Percentiles rank a stretch among this genome's conserved stretches.
phyloP scores from a whole-genome alignment of 2,797 vertebrate genomes.

The Cygnus olor region DNA sequence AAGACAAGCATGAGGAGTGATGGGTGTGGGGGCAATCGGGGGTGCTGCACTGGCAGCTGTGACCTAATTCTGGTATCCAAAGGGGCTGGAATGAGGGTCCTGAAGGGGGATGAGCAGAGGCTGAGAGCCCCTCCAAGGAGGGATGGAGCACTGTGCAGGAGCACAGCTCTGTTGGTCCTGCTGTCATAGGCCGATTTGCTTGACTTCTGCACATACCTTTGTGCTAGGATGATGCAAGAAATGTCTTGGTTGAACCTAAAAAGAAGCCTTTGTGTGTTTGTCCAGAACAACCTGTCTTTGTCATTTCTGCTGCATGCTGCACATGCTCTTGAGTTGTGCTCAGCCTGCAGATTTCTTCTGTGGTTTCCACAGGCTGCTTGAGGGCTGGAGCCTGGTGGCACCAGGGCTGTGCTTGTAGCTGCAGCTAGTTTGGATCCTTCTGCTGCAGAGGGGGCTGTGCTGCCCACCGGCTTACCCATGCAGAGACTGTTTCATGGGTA shows the following conservation, averaged over 20 bases:
- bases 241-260: not conserved
- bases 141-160: accelerated
- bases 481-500: not conserved
- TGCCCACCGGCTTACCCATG: not conserved
- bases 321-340: accelerated
- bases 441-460: not conserved
- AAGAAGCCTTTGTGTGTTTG: not conserved
- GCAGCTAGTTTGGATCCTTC: not conserved
- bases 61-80: not conserved
- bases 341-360: not conserved
- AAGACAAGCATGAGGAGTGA: not conserved
- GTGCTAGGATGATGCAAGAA: not conserved
- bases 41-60: not conserved
- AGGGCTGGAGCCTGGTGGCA: not conserved
- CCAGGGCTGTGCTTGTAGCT: not conserved
- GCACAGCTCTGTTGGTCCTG: not conserved
- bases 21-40: not conserved
- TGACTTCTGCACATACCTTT: accelerated
- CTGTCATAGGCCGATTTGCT: not conserved
- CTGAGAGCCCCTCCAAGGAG: not conserved
- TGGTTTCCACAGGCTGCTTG: accelerated
- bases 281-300: not conserved
- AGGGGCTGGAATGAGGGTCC: not conserved
- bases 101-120: not conserved
- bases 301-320: not conserved